Evolutionary conservation across 2,113 vertebrate species (phyloP), one percentile per base, ranked within the genome.

Genomic region (Aegithalos caudatus): DNA sequence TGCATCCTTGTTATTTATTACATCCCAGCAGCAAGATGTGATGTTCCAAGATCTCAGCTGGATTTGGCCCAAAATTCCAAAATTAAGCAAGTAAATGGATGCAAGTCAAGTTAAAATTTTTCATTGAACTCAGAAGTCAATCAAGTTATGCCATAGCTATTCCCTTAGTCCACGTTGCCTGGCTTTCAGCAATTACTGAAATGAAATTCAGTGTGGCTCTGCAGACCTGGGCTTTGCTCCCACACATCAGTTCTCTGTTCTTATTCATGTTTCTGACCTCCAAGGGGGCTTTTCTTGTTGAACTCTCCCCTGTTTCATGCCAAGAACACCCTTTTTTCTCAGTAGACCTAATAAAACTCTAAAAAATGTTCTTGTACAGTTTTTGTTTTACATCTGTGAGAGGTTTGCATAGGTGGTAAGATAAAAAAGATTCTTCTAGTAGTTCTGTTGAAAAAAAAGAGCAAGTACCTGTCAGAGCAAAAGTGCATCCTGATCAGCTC

Each of bases 1-100:
- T 66, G 58, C 54, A 90, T 73, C 45, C 18, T 93, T 8, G 2
- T 86, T 85, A 85, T 93, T 91, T 94, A 77, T 92, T 90, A 80
- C 23, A 82, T 76, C 62, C 57, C 3, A 0, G 45, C 70, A 93
- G 58, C 42, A 22, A 2, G 27, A 86, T 53, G 57, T 5, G 62
- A 60, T 66, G 50, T 77, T 76, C 85, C 81, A 92, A 94, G 85
- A 77, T 69, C 53, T 88, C 71, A 53, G 42, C 31, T 88, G 88
- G 58, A 72, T 80, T 90, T 80, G 38, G 28, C 42, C 74, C 82
- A 86, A 27, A 73, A 74, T 73, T 76, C 40, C 50, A 83, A 86
- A 92, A 88, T 95, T 69, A 93, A 79, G 90, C 74, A 87, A 93
- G 62, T 42, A 69, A 87, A 80, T 92, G 85, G 45, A 88, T 88